Evolutionary conservation across 1,140 invertebrate genomes (phyloP).

Genomic region (Holcopasites calliopsidis): DNA sequence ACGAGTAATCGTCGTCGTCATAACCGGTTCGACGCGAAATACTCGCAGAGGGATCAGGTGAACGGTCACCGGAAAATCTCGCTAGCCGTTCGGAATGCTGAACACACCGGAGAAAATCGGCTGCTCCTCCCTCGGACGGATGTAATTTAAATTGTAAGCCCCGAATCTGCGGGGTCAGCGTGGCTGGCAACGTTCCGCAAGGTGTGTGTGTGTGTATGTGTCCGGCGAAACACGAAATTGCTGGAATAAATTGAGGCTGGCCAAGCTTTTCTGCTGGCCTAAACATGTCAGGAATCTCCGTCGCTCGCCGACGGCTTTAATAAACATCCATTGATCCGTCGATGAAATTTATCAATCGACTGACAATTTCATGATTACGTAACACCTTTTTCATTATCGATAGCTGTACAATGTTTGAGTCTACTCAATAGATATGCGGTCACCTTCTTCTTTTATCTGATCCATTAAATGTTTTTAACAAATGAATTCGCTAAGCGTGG

Average conservation of each 20-base stretch:
- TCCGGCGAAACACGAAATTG: slow-evolving; percentile 22
- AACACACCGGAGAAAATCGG: background rate
- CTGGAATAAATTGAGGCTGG: slow-evolving; percentile 11
- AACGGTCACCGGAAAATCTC: background rate
- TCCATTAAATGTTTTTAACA: no score
- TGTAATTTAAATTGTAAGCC: slow-evolving; percentile 28
- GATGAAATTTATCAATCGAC: background rate
- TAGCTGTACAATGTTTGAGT: no score
- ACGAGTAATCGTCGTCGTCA: slow-evolving; percentile 25
- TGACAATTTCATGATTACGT: no score
- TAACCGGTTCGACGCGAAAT: background rate
- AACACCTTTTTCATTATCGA: no score
- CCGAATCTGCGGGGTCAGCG: slow-evolving; percentile 25
- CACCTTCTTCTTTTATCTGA: no score
- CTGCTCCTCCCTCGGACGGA: background rate
- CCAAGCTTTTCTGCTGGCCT: background rate
- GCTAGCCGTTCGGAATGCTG: background rate
- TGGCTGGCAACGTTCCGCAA: background rate
- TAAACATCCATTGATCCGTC: background rate
- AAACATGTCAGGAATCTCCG: background rate
- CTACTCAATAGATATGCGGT: no score
- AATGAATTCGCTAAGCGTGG: no score
- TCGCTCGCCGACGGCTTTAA: background rate
- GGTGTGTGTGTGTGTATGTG: background rate
- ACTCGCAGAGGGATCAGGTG: background rate